phyloP scores from a whole-genome alignment of 1,140 invertebrate genomes.

The Paraescarpia echinospica region DNA sequence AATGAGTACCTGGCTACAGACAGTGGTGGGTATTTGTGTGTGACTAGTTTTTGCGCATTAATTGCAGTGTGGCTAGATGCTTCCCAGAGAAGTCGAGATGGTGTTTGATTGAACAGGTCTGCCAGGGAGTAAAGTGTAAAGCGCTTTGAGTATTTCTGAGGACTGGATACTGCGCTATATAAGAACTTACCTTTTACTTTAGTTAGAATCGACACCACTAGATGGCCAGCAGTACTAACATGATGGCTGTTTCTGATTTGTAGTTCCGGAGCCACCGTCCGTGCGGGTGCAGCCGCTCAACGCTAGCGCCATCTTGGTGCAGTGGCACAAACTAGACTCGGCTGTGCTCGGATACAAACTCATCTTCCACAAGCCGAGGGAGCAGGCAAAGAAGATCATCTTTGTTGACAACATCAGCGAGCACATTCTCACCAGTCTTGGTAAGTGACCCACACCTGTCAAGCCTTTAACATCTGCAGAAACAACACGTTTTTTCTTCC shows the following conservation, averaged over 20 bases:
- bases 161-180: too few species aligned
- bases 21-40: too few species aligned
- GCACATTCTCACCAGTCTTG: constrained; percentile 16
- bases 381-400: constrained; percentile 9
- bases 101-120: too few species aligned
- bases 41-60: too few species aligned
- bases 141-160: too few species aligned
- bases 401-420: neutral
- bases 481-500: neutral
- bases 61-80: too few species aligned
- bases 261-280: constrained; percentile 9
- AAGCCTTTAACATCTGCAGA: neutral
- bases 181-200: too few species aligned
- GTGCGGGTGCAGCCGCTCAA: constrained; percentile 11
- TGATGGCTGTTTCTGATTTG: constrained; percentile 4
- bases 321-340: neutral
- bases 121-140: too few species aligned
- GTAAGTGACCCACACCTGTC: neutral
- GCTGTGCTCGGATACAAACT: constrained; percentile 13
- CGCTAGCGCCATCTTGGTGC: constrained; percentile 8
- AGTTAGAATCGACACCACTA: neutral
- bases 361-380: constrained; percentile 12
- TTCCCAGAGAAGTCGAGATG: too few species aligned
- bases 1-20: too few species aligned
- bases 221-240: neutral